These are phyloP conservation scores for Drosophila insularis DNA, from an alignment of 1,140 invertebrate species.

Conservation along the genomic window DNA sequence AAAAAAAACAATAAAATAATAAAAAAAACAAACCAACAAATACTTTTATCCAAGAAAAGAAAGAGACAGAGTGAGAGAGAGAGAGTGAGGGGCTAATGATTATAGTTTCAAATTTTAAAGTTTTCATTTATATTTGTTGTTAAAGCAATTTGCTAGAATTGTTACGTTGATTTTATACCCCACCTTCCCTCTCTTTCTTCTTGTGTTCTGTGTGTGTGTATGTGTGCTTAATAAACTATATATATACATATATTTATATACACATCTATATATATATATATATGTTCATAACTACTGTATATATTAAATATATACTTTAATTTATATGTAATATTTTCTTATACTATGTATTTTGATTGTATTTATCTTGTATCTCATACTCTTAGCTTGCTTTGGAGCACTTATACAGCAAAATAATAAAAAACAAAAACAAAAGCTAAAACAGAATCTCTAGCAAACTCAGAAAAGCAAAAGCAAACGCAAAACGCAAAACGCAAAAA, in stretches of 20 bases:
- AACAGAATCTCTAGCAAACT: slow-evolving; percentile 46
- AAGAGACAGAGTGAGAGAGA: neutral
- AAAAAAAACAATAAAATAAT: neutral
- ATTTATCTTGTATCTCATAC: slow-evolving; percentile 82
- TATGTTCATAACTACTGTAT: slow-evolving; percentile 21
- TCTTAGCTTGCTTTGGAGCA: slow-evolving; percentile 82
- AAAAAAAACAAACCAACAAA: neutral
- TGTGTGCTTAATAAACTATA: slow-evolving; percentile 20
- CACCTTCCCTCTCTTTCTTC: neutral
- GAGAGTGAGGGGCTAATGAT: neutral
- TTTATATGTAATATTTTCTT: slow-evolving; percentile 61
- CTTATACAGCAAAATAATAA: slow-evolving; percentile 69
- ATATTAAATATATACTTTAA: slow-evolving; percentile 21
- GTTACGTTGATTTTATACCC: no score
- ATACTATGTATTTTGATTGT: slow-evolving; percentile 80
- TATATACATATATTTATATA: slow-evolving; percentile 14
- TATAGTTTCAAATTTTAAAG: slow-evolving; percentile 5
- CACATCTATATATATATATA: neutral
- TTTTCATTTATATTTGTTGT: neutral
- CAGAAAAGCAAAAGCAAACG: slow-evolving; percentile 42
- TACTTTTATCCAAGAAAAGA: neutral
- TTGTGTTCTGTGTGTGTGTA: neutral
- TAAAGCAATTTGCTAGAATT: neutral
- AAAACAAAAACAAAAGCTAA: slow-evolving; percentile 26
- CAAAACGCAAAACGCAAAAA: slow-evolving; percentile 34